A percentile compares a stretch with the other conserved stretches of the same genome.
Conservation (phyloP, 2,113 vertebrate species). For the Phalacrocorax aristotelis region DNA sequence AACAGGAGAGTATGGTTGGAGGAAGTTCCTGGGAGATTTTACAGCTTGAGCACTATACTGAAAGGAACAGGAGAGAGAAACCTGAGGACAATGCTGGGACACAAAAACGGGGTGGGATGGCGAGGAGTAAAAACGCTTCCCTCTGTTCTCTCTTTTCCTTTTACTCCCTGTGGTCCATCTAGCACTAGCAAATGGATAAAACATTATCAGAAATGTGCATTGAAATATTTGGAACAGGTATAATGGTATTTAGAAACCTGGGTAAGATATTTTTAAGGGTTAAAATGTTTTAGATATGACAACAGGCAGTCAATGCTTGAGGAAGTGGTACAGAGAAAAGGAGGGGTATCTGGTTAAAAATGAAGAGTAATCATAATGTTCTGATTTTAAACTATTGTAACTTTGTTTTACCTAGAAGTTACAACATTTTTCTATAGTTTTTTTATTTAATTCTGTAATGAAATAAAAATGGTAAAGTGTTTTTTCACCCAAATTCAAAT, state of each 20-base stretch:
- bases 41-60: background rate
- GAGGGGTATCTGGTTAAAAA: background rate
- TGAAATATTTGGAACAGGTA: background rate
- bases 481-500: background rate
- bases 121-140: background rate
- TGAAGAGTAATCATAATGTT: background rate
- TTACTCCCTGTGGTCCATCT: background rate
- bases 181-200: background rate
- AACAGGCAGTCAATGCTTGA: background rate
- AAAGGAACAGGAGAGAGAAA: background rate
- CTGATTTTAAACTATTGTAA: background rate
- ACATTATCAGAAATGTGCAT: background rate
- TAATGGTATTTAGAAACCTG: background rate
- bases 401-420: background rate
- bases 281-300: background rate
- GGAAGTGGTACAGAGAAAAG: background rate
- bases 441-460: background rate
- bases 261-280: background rate
- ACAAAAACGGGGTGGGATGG: background rate
- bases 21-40: background rate
- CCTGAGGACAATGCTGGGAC: background rate
- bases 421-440: background rate
- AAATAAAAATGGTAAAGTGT: background rate
- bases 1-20: background rate
- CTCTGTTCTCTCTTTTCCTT: background rate